Conservation (phyloP, 2,113 vertebrate genomes). For the Semicossyphus pulcher region DNA sequence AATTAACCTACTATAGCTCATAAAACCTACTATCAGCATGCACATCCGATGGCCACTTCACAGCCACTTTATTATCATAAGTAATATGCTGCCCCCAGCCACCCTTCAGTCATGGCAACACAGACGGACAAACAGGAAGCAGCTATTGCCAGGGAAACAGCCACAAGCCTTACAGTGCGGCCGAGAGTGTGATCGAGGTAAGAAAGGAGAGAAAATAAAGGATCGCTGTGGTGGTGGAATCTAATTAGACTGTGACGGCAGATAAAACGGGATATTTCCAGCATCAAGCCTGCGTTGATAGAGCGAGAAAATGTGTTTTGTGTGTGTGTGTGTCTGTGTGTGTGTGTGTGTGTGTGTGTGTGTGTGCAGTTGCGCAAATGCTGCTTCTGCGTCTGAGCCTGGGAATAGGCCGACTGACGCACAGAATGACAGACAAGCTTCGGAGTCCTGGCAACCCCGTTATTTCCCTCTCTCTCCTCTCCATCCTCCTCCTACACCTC, state of each 20-base stretch:
- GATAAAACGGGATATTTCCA: constrained; percentile 69
- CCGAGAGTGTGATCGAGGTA: constrained; percentile 71
- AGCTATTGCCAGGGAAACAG: constrained; percentile 85
- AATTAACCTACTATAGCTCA: too few relatives aligned
- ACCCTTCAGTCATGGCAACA: constrained; percentile 66
- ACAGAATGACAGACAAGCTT: constrained; percentile 80
- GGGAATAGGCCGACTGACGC: constrained; percentile 84
- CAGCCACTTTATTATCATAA: constrained; percentile 39
- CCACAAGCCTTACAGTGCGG: constrained; percentile 68
- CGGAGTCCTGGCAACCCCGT: constrained; percentile 77
- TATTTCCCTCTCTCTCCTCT: constrained; percentile 59
- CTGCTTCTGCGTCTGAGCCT: constrained; percentile 78
- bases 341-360: constrained; percentile 19
- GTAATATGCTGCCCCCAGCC: background rate
- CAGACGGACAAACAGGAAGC: constrained; percentile 84
- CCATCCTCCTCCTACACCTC: constrained; percentile 58
- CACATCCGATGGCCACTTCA: constrained; percentile 34
- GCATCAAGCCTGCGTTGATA: constrained; percentile 40
- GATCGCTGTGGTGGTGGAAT: constrained; percentile 69
- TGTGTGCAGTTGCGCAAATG: constrained; percentile 68
- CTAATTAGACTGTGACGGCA: constrained; percentile 76
- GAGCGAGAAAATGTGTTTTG: constrained; percentile 48
- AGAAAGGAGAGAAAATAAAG: constrained; percentile 49
- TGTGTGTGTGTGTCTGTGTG: constrained; percentile 35
- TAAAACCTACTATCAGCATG: background rate